phyloP scores from a whole-genome alignment of 2,888 invertebrate genomes.

The Monoplex corrugatus region DNA sequence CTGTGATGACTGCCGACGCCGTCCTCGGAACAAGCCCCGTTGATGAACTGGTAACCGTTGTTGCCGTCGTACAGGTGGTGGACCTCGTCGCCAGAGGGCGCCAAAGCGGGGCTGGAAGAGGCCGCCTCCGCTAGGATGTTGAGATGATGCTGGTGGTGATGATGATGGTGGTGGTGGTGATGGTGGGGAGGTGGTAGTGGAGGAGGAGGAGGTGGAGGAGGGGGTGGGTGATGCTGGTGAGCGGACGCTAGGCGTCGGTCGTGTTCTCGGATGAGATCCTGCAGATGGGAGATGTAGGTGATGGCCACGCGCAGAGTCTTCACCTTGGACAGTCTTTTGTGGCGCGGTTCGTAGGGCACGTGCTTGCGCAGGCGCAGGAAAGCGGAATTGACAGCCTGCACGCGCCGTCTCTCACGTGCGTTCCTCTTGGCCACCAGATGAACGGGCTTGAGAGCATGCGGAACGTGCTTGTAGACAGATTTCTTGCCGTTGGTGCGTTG shows the following conservation, averaged over 20 bases:
- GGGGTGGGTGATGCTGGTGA: neutral
- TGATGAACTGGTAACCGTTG: neutral
- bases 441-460: conserved; percentile 84
- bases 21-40: neutral
- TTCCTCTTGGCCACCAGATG: conserved; percentile 85
- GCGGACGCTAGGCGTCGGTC: conserved; percentile 58
- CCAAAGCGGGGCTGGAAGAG: neutral
- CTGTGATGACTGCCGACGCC: neutral
- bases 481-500: conserved; percentile 54
- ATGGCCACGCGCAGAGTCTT: conserved; percentile 86
- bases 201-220: neutral
- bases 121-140: conserved; percentile 22
- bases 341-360: conserved; percentile 84
- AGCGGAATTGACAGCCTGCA: conserved; percentile 86
- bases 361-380: conserved; percentile 85
- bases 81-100: no score
- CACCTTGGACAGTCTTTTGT: conserved; percentile 85
- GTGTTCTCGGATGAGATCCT: conserved; percentile 81
- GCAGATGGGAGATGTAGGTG: conserved; percentile 85
- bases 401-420: conserved; percentile 86
- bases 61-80: neutral
- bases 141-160: conserved; percentile 30
- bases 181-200: neutral
- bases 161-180: conserved; percentile 15
- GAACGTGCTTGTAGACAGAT: conserved; percentile 76